phyloP scores from a whole-genome alignment of 2,888 invertebrate species.

The Monochamus alternatus region DNA sequence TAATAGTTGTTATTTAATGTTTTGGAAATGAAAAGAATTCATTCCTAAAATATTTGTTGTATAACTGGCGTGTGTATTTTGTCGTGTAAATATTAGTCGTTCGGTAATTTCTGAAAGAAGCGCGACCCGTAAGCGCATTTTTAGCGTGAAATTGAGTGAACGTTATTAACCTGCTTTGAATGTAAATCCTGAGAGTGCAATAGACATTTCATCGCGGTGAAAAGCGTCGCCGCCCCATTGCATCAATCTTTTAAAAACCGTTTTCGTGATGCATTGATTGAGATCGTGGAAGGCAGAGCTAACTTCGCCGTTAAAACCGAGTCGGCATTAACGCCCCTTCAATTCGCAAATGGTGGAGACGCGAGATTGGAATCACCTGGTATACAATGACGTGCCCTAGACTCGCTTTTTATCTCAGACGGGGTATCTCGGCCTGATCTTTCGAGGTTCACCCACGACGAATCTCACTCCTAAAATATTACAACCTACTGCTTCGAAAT shows the following conservation, averaged over 20 bases:
- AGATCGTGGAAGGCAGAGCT: slow-evolving; percentile 53
- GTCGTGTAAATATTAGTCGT: no score
- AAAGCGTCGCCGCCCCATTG: slow-evolving; percentile 48
- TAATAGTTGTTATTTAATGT: no score
- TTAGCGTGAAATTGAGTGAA: slow-evolving; percentile 48
- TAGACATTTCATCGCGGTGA: slow-evolving; percentile 36
- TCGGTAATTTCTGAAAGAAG: no score
- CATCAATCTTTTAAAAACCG: slow-evolving; percentile 54
- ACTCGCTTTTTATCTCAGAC: not conserved
- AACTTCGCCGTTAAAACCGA: slow-evolving; percentile 50
- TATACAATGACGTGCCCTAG: slow-evolving; percentile 8
- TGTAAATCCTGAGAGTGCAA: slow-evolving; percentile 46
- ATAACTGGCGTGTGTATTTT: no score
- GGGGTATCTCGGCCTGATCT: not conserved
- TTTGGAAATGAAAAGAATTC: no score
- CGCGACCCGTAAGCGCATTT: no score
- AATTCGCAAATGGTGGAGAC: slow-evolving; percentile 52
- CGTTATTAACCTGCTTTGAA: slow-evolving; percentile 49
- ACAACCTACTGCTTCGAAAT: no score
- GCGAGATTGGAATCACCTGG: slow-evolving; percentile 48
- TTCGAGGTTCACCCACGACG: not conserved
- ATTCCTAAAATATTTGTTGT: no score
- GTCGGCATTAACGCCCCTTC: slow-evolving; percentile 46
- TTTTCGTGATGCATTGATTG: slow-evolving; percentile 53
- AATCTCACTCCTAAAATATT: not conserved